Evolutionary conservation across 2,888 invertebrate genomes (phyloP), one percentile per base, ranked within the genome.

Genomic region (Trypoxylon attenuatum): DNA sequence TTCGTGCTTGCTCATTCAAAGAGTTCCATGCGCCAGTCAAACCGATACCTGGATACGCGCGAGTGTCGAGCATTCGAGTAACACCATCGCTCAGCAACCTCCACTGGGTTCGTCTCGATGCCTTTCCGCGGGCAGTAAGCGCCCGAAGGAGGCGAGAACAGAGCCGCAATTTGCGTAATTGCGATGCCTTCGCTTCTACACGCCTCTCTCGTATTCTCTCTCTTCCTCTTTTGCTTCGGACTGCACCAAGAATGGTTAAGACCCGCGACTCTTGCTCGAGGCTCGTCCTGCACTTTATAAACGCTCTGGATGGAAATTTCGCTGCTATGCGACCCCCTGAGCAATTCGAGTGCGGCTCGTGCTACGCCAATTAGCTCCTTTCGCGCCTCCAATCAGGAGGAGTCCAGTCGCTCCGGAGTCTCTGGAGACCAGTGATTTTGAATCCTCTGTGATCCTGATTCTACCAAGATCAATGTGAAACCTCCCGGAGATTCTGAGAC

Each of bases 161-260:
- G 82, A 81, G 77, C 82, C 77, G 82, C 81, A 84, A 84, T 84
- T 84, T 84, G 82, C 84, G 84, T 84, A 84, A 84, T 84, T 84
- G 80, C 82, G 78, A 83, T 81, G 73, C 72, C 71, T 79, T 75
- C 77, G 73, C 76, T 33, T 73, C 73, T n/a, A n/a, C n/a, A n/a
- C n/a, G n/a, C n/a, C n/a, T n/a, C 78, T 78, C 56, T 61, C 54
- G 10, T 42, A 4, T 5, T n/a, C 29, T 38, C 10, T n/a, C 51
- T 13, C 18, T 42, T 5, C 19, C 42, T 18, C 21, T 46, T 38
- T 21, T 19, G n/a, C 23, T 45, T 43, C 23, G 21, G 10, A n/a
- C 16, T n/a, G 23, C 22, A 23, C 23, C 16, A 45, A 21, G 39
- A 41, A 27, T 19, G 27, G 18, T 23, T 53, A 50, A 59, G 65